Conservation (phyloP, 1,140 invertebrate genomes). For the Euura lappo region DNA sequence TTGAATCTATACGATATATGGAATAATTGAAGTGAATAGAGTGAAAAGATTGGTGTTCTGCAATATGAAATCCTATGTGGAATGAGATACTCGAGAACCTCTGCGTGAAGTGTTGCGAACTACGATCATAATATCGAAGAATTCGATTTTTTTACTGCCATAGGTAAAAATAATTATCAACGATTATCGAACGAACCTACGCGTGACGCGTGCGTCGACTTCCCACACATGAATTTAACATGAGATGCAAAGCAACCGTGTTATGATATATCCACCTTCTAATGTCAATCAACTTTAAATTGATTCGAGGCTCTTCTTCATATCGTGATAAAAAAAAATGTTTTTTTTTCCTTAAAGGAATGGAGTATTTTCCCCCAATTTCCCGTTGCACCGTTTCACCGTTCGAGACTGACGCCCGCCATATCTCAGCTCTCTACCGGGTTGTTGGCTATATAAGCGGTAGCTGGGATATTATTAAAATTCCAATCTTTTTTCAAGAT, state of each 20-base stretch:
- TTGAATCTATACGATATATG: no score
- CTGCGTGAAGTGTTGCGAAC: background rate
- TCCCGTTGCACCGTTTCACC: no score
- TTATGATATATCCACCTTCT: background rate
- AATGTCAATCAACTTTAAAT: no score
- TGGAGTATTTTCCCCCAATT: no score
- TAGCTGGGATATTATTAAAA: constrained; percentile 7
- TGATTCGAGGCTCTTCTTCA: no score
- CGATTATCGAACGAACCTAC: background rate
- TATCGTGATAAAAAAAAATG: no score
- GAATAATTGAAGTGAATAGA: no score
- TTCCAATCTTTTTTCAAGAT: background rate
- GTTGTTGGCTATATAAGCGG: background rate
- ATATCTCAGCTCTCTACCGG: no score
- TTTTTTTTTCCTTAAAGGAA: no score
- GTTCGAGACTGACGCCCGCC: background rate
- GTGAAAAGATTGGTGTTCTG: no score
- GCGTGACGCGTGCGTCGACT: background rate
- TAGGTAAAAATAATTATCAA: background rate
- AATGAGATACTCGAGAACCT: no score
- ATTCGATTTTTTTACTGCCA: background rate
- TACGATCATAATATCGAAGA: background rate
- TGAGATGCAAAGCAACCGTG: background rate
- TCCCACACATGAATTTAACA: background rate
- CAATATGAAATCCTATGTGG: no score